phyloP scores from a whole-genome alignment of 2,113 vertebrate genomes.

The Neolamprologus tretocephalus region DNA sequence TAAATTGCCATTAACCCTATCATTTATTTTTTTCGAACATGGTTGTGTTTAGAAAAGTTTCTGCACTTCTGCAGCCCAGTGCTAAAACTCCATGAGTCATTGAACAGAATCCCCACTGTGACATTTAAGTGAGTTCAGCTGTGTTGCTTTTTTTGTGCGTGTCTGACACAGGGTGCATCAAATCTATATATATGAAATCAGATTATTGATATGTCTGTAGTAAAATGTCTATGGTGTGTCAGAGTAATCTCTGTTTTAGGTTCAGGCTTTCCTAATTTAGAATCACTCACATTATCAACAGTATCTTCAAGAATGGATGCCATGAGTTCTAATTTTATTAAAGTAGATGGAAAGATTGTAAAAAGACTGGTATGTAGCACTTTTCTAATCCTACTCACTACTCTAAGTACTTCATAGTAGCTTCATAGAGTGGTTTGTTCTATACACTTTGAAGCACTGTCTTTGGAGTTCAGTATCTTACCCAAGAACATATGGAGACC shows the following conservation, averaged over 20 bases:
- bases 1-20: neutral
- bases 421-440: neutral
- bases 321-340: neutral
- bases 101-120: neutral
- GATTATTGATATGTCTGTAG: neutral
- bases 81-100: neutral
- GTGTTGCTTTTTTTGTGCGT: neutral
- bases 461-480: neutral
- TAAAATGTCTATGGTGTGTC: neutral
- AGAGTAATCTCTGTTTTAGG: neutral
- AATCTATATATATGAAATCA: neutral
- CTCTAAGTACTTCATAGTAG: neutral
- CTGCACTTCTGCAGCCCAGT: neutral
- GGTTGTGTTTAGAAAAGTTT: neutral
- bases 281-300: neutral
- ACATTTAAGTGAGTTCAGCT: neutral
- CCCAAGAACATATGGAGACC: neutral
- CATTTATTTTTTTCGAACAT: accelerated
- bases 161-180: neutral
- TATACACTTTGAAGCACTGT: neutral
- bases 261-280: neutral
- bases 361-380: neutral
- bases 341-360: neutral
- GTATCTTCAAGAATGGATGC: neutral
- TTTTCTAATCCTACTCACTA: neutral